phyloP scores from a whole-genome alignment of 2,888 invertebrate species.

The Ormyrus nitidulus region DNA sequence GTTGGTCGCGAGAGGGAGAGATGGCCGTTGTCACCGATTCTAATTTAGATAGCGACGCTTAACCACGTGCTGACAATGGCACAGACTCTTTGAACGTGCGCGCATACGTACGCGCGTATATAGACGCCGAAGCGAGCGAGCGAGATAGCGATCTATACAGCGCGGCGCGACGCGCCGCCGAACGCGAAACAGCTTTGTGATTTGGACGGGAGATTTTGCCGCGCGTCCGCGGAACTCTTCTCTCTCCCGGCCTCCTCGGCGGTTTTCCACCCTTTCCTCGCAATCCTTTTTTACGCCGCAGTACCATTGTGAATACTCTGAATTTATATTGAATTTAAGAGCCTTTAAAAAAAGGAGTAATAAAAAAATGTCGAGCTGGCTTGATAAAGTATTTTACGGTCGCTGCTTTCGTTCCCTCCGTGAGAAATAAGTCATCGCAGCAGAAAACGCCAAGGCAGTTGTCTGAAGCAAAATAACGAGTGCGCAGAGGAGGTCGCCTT shows the following conservation, averaged over 20 bases:
- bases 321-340: no score
- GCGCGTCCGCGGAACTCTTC: not conserved
- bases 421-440: not conserved
- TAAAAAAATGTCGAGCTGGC: not conserved
- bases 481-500: not conserved
- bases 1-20: not conserved
- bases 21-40: constrained; percentile 65
- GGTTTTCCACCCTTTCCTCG: no score
- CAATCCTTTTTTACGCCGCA: no score
- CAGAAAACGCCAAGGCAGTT: constrained; percentile 27
- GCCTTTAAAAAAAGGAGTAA: no score
- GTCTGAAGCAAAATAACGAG: not conserved
- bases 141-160: constrained; percentile 29
- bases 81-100: constrained; percentile 46
- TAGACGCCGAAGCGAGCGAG: not conserved
- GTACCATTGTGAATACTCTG: no score
- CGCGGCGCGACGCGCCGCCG: not conserved
- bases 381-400: no score
- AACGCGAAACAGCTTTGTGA: constrained; percentile 4
- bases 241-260: no score
- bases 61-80: constrained; percentile 69
- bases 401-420: not conserved
- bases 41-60: constrained; percentile 71
- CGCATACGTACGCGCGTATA: not conserved
- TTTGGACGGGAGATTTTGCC: not conserved